phyloP scores from a whole-genome alignment of 2,797 vertebrate genomes.

The Liasis olivaceus region DNA sequence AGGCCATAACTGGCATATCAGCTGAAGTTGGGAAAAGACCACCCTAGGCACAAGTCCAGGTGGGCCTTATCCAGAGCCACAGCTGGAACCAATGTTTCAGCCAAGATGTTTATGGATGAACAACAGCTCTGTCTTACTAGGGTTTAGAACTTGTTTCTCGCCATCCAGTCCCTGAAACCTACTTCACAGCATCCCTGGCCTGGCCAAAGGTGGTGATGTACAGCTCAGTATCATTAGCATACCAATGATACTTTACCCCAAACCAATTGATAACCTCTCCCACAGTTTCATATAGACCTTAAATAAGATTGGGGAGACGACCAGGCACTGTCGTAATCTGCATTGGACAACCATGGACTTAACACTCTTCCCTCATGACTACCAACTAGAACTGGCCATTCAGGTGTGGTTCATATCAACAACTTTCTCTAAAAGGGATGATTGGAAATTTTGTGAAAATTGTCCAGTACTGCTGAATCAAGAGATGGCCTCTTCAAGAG shows the following conservation, averaged over 20 bases:
- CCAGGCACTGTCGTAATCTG: neutral
- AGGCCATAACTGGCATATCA: neutral
- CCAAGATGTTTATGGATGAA: neutral
- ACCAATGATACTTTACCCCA: neutral
- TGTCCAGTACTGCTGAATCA: neutral
- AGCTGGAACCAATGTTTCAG: neutral
- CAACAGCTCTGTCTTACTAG: neutral
- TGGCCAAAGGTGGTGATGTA: neutral
- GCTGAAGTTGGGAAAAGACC: neutral
- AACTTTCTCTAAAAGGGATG: neutral
- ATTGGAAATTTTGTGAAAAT: neutral
- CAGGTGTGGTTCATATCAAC: neutral
- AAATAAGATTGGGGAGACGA: neutral
- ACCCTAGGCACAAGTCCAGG: neutral
- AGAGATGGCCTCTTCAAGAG: neutral
- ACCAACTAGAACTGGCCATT: neutral
- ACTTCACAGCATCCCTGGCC: neutral
- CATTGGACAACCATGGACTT: neutral
- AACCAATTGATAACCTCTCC: neutral
- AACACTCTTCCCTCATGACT: neutral
- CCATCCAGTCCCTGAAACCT: neutral
- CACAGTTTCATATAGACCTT: neutral
- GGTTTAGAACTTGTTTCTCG: neutral
- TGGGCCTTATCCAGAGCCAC: neutral
- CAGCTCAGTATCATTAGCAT: neutral